Evolutionary conservation across 2,797 vertebrate genomes (phyloP).

Genomic region (Pangasius larnaudii): DNA sequence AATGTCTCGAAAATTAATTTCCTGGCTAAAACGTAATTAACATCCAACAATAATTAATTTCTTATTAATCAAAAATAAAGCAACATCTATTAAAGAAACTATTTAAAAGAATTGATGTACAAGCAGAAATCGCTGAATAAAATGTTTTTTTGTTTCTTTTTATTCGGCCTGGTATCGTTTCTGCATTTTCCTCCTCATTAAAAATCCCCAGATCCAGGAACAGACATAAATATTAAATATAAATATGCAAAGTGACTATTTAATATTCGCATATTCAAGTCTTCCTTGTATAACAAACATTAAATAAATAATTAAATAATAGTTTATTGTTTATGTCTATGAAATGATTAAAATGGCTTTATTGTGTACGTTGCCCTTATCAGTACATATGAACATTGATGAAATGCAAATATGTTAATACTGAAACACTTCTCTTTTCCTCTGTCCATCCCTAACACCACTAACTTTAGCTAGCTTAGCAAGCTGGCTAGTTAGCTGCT

Average conservation of each 20-base stretch:
- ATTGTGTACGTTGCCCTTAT: background rate
- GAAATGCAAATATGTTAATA: background rate
- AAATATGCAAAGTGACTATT: background rate
- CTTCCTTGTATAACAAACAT: background rate
- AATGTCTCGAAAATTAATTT: slow-evolving; percentile 6
- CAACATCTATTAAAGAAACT: background rate
- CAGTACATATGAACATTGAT: too few species aligned
- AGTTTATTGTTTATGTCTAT: background rate
- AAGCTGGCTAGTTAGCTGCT: background rate
- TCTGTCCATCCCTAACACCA: background rate
- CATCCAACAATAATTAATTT: background rate
- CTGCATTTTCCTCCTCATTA: background rate
- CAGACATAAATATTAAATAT: background rate
- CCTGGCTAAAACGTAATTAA: background rate
- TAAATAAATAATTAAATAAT: background rate
- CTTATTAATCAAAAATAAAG: background rate
- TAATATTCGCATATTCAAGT: background rate
- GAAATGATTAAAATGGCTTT: background rate
- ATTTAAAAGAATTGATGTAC: background rate
- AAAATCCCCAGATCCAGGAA: background rate
- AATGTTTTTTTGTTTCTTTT: background rate
- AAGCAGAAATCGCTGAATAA: background rate
- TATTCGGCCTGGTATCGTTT: background rate
- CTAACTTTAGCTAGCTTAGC: background rate
- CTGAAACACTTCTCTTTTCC: background rate